A percentile compares a stretch with the other conserved stretches of the same genome.
Conservation (phyloP, 53 echinoderm and acorn worm genomes). For the Pentamera pediparva region DNA sequence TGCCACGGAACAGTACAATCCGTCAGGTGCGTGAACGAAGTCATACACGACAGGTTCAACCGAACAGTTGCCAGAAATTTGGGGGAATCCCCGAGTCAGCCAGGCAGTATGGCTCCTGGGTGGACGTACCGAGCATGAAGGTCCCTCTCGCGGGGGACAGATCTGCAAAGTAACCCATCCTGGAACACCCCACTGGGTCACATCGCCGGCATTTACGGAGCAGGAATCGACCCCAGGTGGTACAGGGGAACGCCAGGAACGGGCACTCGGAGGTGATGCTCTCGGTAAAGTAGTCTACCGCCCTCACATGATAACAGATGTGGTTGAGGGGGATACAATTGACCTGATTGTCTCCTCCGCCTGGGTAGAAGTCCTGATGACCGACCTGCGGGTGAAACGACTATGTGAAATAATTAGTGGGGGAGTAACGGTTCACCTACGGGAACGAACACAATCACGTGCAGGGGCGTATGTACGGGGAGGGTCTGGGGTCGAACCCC, state of each 20-base stretch:
- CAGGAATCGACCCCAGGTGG: slow-evolving; percentile 22
- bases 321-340: slow-evolving; percentile 23
- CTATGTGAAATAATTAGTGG: not conserved
- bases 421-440: too few relatives aligned
- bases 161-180: slow-evolving; percentile 51
- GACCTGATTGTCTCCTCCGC: slow-evolving; percentile 46
- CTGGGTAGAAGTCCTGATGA: slow-evolving; percentile 55
- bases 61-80: not conserved
- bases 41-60: not conserved
- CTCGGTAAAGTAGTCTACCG: slow-evolving; percentile 50
- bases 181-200: slow-evolving; percentile 21
- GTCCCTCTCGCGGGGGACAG: slow-evolving; percentile 25
- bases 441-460: too few relatives aligned
- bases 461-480: too few relatives aligned
- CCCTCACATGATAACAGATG: slow-evolving; percentile 39
- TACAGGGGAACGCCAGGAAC: slow-evolving; percentile 47
- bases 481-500: too few relatives aligned
- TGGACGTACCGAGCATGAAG: slow-evolving; percentile 39
- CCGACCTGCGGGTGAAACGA: slow-evolving; percentile 29
- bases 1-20: too few relatives aligned
- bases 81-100: not conserved
- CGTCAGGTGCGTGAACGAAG: too few relatives aligned
- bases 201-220: slow-evolving; percentile 25
- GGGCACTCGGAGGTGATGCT: slow-evolving; percentile 37
- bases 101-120: slow-evolving; percentile 19